phyloP scores from a whole-genome alignment of 1,140 invertebrate species.

The Pectinophora gossypiella region DNA sequence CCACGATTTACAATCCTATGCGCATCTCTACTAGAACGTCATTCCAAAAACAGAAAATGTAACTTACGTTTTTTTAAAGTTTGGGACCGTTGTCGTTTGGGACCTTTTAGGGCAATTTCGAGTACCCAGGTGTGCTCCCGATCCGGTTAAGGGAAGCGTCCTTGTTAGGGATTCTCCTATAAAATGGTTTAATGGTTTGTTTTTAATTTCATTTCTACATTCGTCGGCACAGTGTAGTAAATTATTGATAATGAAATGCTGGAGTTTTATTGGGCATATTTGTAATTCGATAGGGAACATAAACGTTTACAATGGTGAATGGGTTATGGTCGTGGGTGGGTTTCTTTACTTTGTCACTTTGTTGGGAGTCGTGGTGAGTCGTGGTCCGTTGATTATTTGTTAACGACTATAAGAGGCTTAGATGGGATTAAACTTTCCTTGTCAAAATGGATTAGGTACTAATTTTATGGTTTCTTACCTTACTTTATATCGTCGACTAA shows the following conservation, averaged over 20 bases:
- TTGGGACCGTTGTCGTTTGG: conserved; percentile 49
- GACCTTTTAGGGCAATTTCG: conserved; percentile 69
- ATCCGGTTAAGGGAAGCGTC: conserved; percentile 73
- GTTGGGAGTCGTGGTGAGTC: conserved; percentile 12
- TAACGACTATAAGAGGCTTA: conserved; percentile 2
- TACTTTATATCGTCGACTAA: too few species aligned
- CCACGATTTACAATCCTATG: conserved; percentile 19
- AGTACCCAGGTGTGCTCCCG: conserved; percentile 74
- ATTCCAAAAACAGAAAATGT: conserved; percentile 7
- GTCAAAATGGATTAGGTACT: not conserved
- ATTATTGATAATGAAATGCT: conserved; percentile 56
- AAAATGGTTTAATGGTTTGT: conserved; percentile 74
- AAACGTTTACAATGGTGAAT: conserved; percentile 18
- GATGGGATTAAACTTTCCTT: not conserved
- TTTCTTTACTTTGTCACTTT: conserved; percentile 19
- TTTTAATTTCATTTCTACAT: conserved; percentile 72
- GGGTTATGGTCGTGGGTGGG: conserved; percentile 24
- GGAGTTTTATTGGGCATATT: conserved; percentile 38
- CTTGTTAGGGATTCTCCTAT: conserved; percentile 72
- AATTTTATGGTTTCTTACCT: too few species aligned
- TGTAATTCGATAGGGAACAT: conserved; percentile 32
- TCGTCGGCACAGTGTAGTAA: conserved; percentile 53
- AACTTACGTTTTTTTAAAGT: conserved; percentile 29
- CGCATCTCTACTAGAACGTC: conserved; percentile 6
- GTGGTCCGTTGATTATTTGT: conserved; percentile 21